Conservation (phyloP, 30 jellyfish, hydroid and myxozoan genomes). For the Hydra vulgaris region DNA sequence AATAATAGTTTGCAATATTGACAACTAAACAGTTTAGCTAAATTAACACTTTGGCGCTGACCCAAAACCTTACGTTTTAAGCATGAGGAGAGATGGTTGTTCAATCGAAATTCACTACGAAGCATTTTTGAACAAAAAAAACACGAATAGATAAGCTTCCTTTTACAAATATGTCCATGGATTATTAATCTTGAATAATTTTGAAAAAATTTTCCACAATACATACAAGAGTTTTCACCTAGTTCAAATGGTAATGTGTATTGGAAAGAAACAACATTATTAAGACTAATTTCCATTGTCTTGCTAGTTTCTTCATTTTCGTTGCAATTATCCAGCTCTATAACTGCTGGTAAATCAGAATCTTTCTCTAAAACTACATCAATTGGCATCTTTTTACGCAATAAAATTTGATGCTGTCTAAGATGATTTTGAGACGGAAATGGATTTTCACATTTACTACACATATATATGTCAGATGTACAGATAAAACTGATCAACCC, state of each 20-base stretch:
- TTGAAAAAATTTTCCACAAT: constrained; percentile 20
- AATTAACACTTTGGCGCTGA: not conserved
- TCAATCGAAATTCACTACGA: not conserved
- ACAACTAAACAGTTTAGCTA: not conserved
- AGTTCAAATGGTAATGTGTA: not conserved
- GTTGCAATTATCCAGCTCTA: not conserved
- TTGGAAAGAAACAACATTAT: not conserved
- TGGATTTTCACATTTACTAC: constrained; percentile 27
- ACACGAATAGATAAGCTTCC: constrained; percentile 1
- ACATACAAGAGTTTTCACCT: constrained; percentile 4
- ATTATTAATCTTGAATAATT: not conserved
- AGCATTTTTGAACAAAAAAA: constrained; percentile 2
- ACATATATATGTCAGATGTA: constrained; percentile 6
- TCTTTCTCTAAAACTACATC: not conserved
- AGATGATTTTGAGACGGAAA: constrained; percentile 9
- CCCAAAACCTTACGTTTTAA: not conserved
- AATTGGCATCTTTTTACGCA: constrained; percentile 6
- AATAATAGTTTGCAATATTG: not conserved
- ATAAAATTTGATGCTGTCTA: constrained; percentile 16
- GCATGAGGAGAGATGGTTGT: constrained; percentile 1
- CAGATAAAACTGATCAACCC: constrained; percentile 14
- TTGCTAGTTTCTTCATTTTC: not conserved
- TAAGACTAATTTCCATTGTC: constrained; percentile 6
- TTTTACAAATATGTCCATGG: constrained; percentile 16
- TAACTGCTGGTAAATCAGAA: not conserved